Conservation (phyloP, 2,888 invertebrate genomes). For the Scaptomyza parva region DNA sequence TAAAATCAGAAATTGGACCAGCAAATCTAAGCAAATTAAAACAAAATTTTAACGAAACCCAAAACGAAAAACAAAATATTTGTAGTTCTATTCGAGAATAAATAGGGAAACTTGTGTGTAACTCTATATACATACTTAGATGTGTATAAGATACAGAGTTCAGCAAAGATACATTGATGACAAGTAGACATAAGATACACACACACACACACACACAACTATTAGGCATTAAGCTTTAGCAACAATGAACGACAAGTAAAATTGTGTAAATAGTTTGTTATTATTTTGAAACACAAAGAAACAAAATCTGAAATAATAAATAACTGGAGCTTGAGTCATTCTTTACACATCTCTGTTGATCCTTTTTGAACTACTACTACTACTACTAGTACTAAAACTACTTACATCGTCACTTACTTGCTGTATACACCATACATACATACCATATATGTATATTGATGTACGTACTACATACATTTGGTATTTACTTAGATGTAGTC, state of each 20-base stretch:
- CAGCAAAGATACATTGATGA: slow-evolving; percentile 46
- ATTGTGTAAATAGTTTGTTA: slow-evolving; percentile 22
- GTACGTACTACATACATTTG: not conserved
- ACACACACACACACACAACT: slow-evolving; percentile 28
- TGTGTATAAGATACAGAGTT: slow-evolving; percentile 37
- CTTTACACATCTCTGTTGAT: not conserved
- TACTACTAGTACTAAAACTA: too few relatives aligned
- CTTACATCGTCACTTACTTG: slow-evolving; percentile 8
- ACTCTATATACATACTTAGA: slow-evolving; percentile 6
- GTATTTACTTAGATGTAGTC: slow-evolving; percentile 61
- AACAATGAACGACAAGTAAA: slow-evolving; percentile 8
- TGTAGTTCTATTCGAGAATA: slow-evolving; percentile 31
- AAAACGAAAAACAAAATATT: slow-evolving; percentile 13
- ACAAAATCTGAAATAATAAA: not conserved
- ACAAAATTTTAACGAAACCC: slow-evolving; percentile 22
- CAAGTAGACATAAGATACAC: slow-evolving; percentile 41
- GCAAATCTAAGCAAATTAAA: slow-evolving; percentile 36
- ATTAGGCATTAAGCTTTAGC: slow-evolving; percentile 35
- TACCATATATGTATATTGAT: slow-evolving; percentile 4
- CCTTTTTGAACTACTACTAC: slow-evolving; percentile 6
- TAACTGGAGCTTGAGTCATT: slow-evolving; percentile 19
- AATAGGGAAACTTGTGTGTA: slow-evolving; percentile 18
- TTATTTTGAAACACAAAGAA: not conserved
- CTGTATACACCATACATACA: slow-evolving; percentile 1
- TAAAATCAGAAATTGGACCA: slow-evolving; percentile 71